These are phyloP conservation scores for Diabrotica undecimpunctata DNA, from an alignment of 1,140 invertebrate genomes.

Conservation along the genomic window DNA sequence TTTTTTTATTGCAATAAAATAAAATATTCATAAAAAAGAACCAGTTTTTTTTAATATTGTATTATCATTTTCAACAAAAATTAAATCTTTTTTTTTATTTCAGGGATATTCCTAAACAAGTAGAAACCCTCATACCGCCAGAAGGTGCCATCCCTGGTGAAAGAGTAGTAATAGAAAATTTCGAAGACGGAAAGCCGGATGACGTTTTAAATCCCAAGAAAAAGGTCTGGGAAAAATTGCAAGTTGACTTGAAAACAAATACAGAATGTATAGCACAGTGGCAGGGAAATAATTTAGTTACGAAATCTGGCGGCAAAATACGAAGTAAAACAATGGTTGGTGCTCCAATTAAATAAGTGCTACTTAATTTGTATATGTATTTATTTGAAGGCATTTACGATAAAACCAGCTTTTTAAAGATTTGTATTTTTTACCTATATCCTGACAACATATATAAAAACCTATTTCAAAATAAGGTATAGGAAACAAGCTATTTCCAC, in stretches of 20 bases:
- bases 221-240: constrained; percentile 94
- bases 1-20: no score
- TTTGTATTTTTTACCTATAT: no score
- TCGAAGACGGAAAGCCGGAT: constrained; percentile 73
- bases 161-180: constrained; percentile 72
- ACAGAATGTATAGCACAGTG: constrained; percentile 72
- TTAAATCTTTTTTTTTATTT: constrained; percentile 18
- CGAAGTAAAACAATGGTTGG: constrained; percentile 31
- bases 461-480: no score
- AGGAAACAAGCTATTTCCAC: no score
- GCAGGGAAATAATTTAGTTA: constrained; percentile 74
- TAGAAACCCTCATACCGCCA: constrained; percentile 81
- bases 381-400: background rate
- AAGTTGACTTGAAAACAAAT: constrained; percentile 78
- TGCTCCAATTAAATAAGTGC: constrained; percentile 34
- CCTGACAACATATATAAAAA: no score
- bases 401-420: background rate
- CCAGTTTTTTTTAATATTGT: no score
- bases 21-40: no score
- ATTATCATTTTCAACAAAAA: no score
- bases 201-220: constrained; percentile 94
- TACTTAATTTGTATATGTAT: constrained; percentile 3
- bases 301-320: constrained; percentile 63
- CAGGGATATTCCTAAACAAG: constrained; percentile 67
- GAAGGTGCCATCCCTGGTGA: constrained; percentile 72